Conservation (phyloP, 2,888 invertebrate species). For the Taenaris catops region DNA sequence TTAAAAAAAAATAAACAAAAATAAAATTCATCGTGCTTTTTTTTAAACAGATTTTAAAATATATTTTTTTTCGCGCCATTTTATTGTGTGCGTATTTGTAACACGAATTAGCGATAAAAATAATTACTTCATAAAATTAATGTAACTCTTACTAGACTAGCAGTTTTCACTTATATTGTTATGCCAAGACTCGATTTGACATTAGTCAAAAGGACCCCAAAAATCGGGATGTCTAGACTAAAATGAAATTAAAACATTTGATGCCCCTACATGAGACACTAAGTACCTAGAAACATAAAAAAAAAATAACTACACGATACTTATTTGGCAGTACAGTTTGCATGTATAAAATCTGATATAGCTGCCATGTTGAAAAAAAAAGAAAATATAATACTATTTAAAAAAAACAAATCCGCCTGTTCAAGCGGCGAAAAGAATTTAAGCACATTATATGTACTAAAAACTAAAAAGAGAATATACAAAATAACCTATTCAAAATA, state of each 20-base stretch:
- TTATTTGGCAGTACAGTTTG: slow-evolving; percentile 37
- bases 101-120: slow-evolving; percentile 18
- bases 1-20: too few relatives aligned
- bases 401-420: slow-evolving; percentile 34
- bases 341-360: slow-evolving; percentile 24
- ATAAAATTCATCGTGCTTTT: too few relatives aligned
- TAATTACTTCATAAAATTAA: slow-evolving; percentile 32
- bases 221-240: slow-evolving; percentile 27
- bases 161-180: slow-evolving; percentile 26
- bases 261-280: slow-evolving; percentile 27
- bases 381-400: slow-evolving; percentile 36
- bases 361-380: slow-evolving; percentile 35
- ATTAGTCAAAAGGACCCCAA: slow-evolving; percentile 23
- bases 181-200: slow-evolving; percentile 31
- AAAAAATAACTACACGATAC: slow-evolving; percentile 33
- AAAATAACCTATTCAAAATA: slow-evolving; percentile 61
- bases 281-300: slow-evolving; percentile 39
- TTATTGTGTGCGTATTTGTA: slow-evolving; percentile 11
- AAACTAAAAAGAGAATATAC: slow-evolving; percentile 46
- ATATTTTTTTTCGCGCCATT: slow-evolving; percentile 3
- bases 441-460: slow-evolving; percentile 47
- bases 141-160: slow-evolving; percentile 30
- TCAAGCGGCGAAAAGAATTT: slow-evolving; percentile 28
- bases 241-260: slow-evolving; percentile 23
- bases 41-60: slow-evolving; percentile 4